These are phyloP conservation scores for Lepidochrysops patricia DNA, from an alignment of 2,888 invertebrate genomes.

Conservation along the genomic window DNA sequence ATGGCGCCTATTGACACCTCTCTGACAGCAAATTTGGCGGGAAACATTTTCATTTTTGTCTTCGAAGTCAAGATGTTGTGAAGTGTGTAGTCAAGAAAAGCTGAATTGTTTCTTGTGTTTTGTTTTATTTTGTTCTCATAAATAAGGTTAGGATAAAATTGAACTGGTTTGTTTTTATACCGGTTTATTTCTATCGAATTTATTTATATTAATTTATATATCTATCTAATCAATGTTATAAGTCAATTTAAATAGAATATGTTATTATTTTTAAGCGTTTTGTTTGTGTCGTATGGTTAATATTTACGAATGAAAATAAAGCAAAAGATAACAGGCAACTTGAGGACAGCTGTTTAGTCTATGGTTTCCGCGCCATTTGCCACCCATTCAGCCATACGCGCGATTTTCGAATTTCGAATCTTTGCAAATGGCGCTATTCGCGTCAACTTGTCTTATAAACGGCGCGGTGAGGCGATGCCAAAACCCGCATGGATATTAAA, in stretches of 20 bases:
- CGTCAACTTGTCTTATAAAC: conserved; percentile 46
- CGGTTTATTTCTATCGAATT: too few species aligned
- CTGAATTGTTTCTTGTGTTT: conserved; percentile 14
- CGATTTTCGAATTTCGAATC: conserved; percentile 59
- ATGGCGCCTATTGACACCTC: conserved; percentile 46
- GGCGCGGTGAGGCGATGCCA: conserved; percentile 33
- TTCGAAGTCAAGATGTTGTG: conserved; percentile 12
- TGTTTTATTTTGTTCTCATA: too few species aligned
- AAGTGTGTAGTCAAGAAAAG: not conserved
- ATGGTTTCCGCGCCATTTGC: conserved; percentile 61
- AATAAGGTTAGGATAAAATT: too few species aligned
- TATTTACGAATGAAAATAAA: conserved; percentile 12
- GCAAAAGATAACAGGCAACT: conserved; percentile 24
- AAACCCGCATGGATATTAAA: conserved; percentile 25
- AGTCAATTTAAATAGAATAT: too few species aligned
- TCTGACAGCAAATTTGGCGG: conserved; percentile 57
- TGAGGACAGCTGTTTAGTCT: conserved; percentile 57
- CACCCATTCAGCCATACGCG: conserved; percentile 50
- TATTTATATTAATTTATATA: too few species aligned
- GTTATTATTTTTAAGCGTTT: conserved; percentile 22
- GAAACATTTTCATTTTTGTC: conserved; percentile 29
- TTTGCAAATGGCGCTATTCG: conserved; percentile 43
- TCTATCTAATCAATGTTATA: too few species aligned
- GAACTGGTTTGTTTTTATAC: too few species aligned
- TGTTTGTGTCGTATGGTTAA: conserved; percentile 22